phyloP scores from a whole-genome alignment of 2,797 vertebrate species.

The Nyctalus aviator region DNA sequence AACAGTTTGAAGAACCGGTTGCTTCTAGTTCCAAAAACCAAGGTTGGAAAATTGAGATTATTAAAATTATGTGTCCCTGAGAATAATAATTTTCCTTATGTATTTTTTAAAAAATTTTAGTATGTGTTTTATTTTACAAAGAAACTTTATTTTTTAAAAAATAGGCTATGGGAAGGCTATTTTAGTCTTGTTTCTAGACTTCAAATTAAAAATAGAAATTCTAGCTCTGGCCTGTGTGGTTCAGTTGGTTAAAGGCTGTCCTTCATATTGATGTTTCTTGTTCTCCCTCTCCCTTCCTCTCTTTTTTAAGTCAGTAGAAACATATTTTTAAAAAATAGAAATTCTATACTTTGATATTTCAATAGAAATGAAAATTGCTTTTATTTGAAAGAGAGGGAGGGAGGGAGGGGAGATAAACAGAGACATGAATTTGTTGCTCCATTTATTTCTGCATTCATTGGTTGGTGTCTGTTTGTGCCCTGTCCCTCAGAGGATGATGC shows the following conservation, averaged over 20 bases:
- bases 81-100: neutral
- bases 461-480: neutral
- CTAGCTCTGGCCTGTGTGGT: neutral
- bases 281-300: neutral
- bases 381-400: neutral
- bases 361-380: constrained; percentile 27
- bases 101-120: neutral
- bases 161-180: neutral
- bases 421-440: neutral
- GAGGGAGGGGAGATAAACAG: neutral
- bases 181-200: constrained; percentile 50
- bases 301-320: neutral
- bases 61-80: neutral
- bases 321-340: constrained; percentile 32
- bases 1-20: neutral
- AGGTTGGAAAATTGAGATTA: constrained; percentile 1
- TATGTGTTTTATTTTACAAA: constrained; percentile 11
- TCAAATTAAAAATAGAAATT: constrained; percentile 52
- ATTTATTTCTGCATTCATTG: neutral
- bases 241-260: neutral
- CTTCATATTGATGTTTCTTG: neutral
- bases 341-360: constrained; percentile 12
- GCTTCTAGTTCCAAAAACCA: constrained; percentile 16
- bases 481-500: neutral
- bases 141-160: neutral